phyloP scores from a whole-genome alignment of 2,113 vertebrate genomes.

The Alaudala cheleensis region DNA sequence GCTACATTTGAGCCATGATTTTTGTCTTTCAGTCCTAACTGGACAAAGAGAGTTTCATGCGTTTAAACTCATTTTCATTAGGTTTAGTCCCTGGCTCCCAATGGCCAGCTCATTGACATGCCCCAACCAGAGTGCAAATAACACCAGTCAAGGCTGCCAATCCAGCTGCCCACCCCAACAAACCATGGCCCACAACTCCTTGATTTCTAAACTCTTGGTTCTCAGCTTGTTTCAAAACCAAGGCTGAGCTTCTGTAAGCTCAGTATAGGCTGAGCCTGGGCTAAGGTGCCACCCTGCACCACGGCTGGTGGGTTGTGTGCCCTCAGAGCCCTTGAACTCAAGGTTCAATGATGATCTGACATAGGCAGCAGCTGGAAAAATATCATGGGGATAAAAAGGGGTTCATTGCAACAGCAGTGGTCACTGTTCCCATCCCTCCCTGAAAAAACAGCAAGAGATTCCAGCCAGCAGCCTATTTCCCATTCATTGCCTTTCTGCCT shows the following conservation, averaged over 20 bases:
- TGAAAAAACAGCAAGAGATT: not conserved
- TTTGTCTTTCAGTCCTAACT: not conserved
- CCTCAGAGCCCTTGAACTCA: not conserved
- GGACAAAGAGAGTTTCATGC: not conserved
- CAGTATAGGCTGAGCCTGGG: not conserved
- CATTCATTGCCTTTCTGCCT: not conserved
- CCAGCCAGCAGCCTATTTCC: not conserved
- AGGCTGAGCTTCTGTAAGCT: not conserved
- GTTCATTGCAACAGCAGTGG: not conserved
- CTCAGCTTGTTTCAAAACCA: not conserved
- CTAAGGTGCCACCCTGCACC: not conserved
- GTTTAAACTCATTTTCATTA: not conserved
- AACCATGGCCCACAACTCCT: not conserved
- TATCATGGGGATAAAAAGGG: accelerated
- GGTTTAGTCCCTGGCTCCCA: not conserved
- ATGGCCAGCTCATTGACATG: not conserved
- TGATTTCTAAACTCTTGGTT: not conserved
- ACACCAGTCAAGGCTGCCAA: accelerated
- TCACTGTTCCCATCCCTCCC: not conserved
- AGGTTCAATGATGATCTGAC: not conserved
- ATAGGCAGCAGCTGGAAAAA: not conserved
- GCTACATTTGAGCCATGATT: not conserved
- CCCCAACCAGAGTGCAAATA: not conserved
- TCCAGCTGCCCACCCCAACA: not conserved
- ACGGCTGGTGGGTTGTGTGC: not conserved